Percentiles rank a stretch among this genome's conserved stretches.
Conservation (phyloP, 1,140 invertebrate species). For the Drosophila virilis region DNA sequence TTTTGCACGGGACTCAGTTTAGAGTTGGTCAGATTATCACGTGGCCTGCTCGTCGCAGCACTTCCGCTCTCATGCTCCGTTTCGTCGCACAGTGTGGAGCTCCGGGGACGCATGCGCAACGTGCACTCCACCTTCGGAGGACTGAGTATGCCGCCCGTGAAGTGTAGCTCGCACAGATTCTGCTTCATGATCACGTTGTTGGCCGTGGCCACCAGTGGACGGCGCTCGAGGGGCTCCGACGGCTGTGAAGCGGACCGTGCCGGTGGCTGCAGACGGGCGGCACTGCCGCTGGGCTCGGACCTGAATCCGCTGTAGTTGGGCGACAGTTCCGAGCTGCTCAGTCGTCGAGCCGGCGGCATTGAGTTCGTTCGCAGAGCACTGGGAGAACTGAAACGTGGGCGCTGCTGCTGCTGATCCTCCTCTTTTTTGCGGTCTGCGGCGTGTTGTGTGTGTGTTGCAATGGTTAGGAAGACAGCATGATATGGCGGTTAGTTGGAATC, state of each 20-base stretch:
- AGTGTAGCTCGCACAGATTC: slow-evolving; percentile 75
- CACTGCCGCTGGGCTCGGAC: slow-evolving; percentile 48
- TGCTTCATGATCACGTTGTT: slow-evolving; percentile 73
- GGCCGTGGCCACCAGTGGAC: slow-evolving; percentile 60
- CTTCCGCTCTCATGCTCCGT: slow-evolving; percentile 24
- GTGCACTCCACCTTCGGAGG: slow-evolving; percentile 58
- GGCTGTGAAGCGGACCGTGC: slow-evolving; percentile 53
- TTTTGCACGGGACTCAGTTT: slow-evolving; percentile 77
- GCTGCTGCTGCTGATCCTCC: slow-evolving; percentile 57
- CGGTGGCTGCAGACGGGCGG: not conserved
- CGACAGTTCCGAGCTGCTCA: slow-evolving; percentile 63
- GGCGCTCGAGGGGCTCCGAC: slow-evolving; percentile 43
- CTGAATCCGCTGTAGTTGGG: slow-evolving; percentile 50
- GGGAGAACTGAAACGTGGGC: slow-evolving; percentile 62
- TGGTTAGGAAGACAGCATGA: slow-evolving; percentile 39
- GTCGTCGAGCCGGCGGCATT: slow-evolving; percentile 38
- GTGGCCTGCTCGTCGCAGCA: slow-evolving; percentile 12
- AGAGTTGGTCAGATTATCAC: slow-evolving; percentile 58
- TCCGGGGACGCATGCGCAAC: slow-evolving; percentile 65
- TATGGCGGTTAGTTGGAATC: slow-evolving; percentile 44
- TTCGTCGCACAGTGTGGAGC: slow-evolving; percentile 66
- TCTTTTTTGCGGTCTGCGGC: slow-evolving; percentile 76
- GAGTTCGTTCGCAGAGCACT: slow-evolving; percentile 37
- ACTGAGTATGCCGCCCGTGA: slow-evolving; percentile 54
- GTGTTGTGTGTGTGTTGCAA: not conserved